Percentiles rank a stretch among this genome's conserved stretches.
Conservation (phyloP, 2,797 vertebrate genomes). For the Girardinus metallicus region DNA sequence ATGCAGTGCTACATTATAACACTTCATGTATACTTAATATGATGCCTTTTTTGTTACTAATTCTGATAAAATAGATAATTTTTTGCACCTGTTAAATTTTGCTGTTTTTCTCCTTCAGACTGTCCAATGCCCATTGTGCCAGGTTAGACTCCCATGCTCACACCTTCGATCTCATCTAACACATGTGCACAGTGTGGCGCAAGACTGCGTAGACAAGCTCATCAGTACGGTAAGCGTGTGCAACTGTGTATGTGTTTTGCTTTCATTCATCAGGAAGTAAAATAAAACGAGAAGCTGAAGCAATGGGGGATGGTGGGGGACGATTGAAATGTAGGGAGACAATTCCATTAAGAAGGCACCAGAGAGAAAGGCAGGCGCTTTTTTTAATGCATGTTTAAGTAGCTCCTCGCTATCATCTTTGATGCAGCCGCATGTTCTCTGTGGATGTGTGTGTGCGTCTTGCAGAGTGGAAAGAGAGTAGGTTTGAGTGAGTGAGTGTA, state of each 20-base stretch:
- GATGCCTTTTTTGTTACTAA: not conserved
- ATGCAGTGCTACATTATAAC: constrained; percentile 16
- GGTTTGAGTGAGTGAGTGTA: constrained; percentile 78
- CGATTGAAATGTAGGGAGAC: constrained; percentile 78
- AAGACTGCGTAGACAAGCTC: constrained; percentile 97
- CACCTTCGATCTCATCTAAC: constrained; percentile 93
- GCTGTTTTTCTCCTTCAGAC: constrained; percentile 48
- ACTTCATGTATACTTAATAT: not conserved
- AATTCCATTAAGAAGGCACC: constrained; percentile 82
- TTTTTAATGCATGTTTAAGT: constrained; percentile 84
- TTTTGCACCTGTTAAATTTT: not conserved
- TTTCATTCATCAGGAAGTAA: constrained; percentile 58
- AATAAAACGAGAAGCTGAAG: constrained; percentile 68
- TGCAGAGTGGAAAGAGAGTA: constrained; percentile 68
- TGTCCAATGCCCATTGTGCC: constrained; percentile 95
- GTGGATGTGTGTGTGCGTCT: constrained; percentile 58
- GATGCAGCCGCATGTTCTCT: constrained; percentile 72
- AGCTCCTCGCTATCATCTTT: constrained; percentile 79
- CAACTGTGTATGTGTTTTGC: constrained; percentile 67
- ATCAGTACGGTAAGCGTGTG: constrained; percentile 90
- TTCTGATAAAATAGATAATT: constrained; percentile 2
- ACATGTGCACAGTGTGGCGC: constrained; percentile 94
- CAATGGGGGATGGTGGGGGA: constrained; percentile 60
- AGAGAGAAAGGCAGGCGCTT: constrained; percentile 75
- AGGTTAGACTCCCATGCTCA: constrained; percentile 81